Conservation (phyloP, 1,140 invertebrate species). For the Megalonaias nervosa region DNA sequence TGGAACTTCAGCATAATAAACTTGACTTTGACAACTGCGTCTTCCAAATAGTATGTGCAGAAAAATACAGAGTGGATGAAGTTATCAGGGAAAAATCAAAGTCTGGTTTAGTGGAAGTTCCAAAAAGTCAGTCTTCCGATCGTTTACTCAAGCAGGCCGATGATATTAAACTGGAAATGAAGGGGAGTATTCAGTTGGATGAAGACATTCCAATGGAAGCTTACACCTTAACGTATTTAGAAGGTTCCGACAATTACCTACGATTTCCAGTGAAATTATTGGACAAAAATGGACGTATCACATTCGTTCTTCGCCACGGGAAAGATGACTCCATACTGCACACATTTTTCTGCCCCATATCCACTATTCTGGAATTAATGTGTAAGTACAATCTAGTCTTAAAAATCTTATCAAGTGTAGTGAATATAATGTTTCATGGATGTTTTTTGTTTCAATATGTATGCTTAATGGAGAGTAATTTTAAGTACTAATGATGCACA, state of each 20-base stretch:
- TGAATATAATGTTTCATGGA: too few species aligned
- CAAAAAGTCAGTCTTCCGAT: conserved; percentile 36
- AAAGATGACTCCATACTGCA: conserved; percentile 30
- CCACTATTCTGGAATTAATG: conserved; percentile 17
- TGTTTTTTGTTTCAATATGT: too few species aligned
- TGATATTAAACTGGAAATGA: conserved; percentile 31
- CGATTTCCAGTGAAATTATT: conserved; percentile 27
- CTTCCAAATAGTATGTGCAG: conserved; percentile 24
- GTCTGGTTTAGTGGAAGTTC: conserved; percentile 30
- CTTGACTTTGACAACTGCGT: conserved; percentile 20
- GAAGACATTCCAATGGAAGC: conserved; percentile 32
- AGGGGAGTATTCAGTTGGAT: conserved; percentile 24
- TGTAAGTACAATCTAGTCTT: conserved; percentile 11
- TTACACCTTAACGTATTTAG: conserved; percentile 28
- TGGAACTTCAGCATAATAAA: conserved; percentile 22
- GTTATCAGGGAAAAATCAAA: conserved; percentile 29
- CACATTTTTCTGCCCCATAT: conserved; percentile 26
- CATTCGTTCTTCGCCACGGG: conserved; percentile 20
- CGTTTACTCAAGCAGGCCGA: conserved; percentile 29
- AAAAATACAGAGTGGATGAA: conserved; percentile 25
- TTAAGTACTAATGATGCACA: too few species aligned
- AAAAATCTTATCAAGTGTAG: too few species aligned
- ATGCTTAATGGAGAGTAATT: too few species aligned
- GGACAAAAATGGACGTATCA: conserved; percentile 22
- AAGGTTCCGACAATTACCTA: conserved; percentile 36